phyloP scores from a whole-genome alignment of 2,797 vertebrate species.

The Hephaestus fuliginosus region DNA sequence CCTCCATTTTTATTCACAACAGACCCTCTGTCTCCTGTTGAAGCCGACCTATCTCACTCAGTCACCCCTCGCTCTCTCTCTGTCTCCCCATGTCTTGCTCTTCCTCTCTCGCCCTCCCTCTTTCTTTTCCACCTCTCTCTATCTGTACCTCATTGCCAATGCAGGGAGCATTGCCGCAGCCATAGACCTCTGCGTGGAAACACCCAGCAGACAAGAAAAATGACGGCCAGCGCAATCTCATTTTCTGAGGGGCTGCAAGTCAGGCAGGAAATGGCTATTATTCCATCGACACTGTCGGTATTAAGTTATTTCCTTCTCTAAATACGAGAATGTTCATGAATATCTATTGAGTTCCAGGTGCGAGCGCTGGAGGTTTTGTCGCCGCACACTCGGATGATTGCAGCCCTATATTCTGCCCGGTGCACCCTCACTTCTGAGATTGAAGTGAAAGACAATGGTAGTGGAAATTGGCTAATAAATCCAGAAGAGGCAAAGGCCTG shows the following conservation, averaged over 20 bases:
- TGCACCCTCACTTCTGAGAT: conserved; percentile 93
- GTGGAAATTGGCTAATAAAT: conserved; percentile 99
- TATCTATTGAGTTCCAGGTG: conserved; percentile 99
- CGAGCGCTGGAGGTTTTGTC: conserved; percentile 87
- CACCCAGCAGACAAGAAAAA: conserved; percentile 97
- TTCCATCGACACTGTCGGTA: conserved; percentile 99
- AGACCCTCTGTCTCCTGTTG: conserved; percentile 58
- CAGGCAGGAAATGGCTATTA: conserved; percentile 99
- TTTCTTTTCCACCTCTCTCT: conserved; percentile 51
- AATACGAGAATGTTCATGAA: conserved; percentile 99
- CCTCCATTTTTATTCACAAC: conserved; percentile 73
- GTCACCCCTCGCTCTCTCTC: conserved; percentile 50
- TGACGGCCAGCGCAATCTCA: conserved; percentile 96
- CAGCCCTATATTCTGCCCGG: conserved; percentile 93
- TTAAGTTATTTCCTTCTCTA: conserved; percentile 99
- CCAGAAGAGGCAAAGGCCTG: conserved; percentile 93
- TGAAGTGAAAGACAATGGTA: conserved; percentile 99
- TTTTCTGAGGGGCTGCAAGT: conserved; percentile 99
- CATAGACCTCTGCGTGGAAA: conserved; percentile 88
- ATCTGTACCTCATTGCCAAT: conserved; percentile 91
- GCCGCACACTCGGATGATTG: conserved; percentile 90
- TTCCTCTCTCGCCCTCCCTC: conserved; percentile 46
- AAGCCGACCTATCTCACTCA: conserved; percentile 50
- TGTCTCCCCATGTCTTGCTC: conserved; percentile 19
- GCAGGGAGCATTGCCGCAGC: conserved; percentile 87